phyloP scores from a whole-genome alignment of 2,888 invertebrate species.

The Caenorhabditis wallacei region DNA sequence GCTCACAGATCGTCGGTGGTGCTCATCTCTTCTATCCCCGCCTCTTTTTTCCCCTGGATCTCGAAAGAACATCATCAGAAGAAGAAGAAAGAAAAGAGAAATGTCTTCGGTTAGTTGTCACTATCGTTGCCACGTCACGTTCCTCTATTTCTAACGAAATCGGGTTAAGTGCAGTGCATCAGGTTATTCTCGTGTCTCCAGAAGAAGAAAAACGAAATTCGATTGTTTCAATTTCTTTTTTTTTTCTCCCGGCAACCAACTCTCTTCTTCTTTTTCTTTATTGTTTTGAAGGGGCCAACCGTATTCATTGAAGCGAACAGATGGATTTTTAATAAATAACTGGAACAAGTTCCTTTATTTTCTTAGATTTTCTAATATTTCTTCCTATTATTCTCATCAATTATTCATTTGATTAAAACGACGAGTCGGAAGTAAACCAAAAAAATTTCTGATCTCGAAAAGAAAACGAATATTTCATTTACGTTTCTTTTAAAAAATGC shows the following conservation, averaged over 20 bases:
- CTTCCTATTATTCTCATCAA: conserved; percentile 4
- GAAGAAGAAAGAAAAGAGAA: conserved; percentile 1
- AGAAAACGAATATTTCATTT: neutral
- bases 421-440: conserved; percentile 3
- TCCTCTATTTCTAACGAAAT: conserved; percentile 15
- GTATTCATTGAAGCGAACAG: conserved; percentile 6
- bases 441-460: conserved; percentile 5
- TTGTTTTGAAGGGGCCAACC: conserved; percentile 18
- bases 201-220: conserved; percentile 27
- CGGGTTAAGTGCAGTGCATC: conserved; percentile 51
- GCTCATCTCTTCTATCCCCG: conserved; percentile 9
- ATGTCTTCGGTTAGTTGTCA: conserved; percentile 54
- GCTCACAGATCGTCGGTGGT: conserved; percentile 42
- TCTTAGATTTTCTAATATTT: neutral
- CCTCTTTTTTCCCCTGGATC: conserved; percentile 28
- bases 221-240: conserved; percentile 37
- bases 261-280: neutral
- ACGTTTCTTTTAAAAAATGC: neutral
- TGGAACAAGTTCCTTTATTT: neutral
- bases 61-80: conserved; percentile 37
- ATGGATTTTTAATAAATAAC: neutral
- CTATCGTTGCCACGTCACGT: conserved; percentile 47
- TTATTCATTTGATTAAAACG: conserved; percentile 30
- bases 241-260: neutral
- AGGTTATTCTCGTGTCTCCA: conserved; percentile 25